Conservation (phyloP, 2,888 invertebrate genomes). For the Autographa pulchrina region DNA sequence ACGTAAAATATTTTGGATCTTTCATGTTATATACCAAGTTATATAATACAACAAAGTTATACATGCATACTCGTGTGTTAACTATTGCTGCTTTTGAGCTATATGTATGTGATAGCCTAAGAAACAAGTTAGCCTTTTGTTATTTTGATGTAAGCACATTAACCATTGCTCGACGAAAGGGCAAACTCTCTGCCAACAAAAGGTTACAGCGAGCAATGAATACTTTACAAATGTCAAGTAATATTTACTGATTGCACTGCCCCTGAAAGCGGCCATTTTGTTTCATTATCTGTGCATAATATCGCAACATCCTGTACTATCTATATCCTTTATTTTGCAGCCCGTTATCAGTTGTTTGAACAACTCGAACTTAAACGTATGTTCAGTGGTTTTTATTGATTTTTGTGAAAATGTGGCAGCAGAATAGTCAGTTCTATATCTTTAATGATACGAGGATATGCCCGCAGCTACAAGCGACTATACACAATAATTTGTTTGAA, state of each 20-base stretch:
- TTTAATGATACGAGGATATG: constrained; percentile 75
- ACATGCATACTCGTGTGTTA: too few species aligned
- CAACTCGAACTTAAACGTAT: constrained; percentile 40
- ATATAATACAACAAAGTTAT: too few species aligned
- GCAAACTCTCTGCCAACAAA: neutral
- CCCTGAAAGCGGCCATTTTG: neutral
- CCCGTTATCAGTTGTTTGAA: constrained; percentile 78
- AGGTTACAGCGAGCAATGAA: neutral
- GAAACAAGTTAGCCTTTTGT: too few species aligned
- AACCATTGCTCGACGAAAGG: neutral
- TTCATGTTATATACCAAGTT: too few species aligned
- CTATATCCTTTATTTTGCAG: constrained; percentile 73
- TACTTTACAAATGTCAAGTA: neutral
- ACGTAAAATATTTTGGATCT: too few species aligned
- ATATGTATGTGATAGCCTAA: too few species aligned
- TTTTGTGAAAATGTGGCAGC: constrained; percentile 75
- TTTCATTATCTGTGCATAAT: constrained; percentile 21
- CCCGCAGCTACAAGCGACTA: constrained; percentile 65
- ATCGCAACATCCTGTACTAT: constrained; percentile 63
- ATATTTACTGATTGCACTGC: neutral
- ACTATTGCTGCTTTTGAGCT: too few species aligned
- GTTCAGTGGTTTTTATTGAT: constrained; percentile 54
- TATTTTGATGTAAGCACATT: neutral
- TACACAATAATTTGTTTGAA: constrained; percentile 79
- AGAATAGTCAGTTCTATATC: constrained; percentile 69